These are phyloP conservation scores for Melangyna quadrimaculata DNA, from an alignment of 2,888 invertebrate species.

Conservation along the genomic window DNA sequence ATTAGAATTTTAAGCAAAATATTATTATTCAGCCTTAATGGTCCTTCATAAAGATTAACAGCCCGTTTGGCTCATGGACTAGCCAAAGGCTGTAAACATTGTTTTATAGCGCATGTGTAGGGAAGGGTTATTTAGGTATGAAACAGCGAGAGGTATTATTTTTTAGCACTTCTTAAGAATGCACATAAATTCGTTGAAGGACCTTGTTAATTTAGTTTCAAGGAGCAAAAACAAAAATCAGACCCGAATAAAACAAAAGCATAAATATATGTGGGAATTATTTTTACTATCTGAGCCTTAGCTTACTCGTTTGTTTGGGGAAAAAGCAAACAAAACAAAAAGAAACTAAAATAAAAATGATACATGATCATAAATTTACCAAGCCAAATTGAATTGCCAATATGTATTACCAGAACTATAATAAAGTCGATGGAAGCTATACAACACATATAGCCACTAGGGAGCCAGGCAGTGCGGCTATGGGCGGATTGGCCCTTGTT, in stretches of 20 bases:
- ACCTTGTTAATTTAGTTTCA: neutral
- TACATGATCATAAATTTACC: slow-evolving; percentile 29
- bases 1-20: slow-evolving; percentile 59
- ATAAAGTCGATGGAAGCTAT: neutral
- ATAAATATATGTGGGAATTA: slow-evolving; percentile 15
- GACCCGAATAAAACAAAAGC: neutral
- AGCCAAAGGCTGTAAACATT: slow-evolving; percentile 34
- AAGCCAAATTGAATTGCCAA: slow-evolving; percentile 29
- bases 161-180: slow-evolving; percentile 41
- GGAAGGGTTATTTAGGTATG: no score
- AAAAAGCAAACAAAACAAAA: slow-evolving; percentile 5
- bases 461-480: neutral
- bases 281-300: slow-evolving; percentile 14
- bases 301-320: neutral
- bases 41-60: slow-evolving; percentile 53
- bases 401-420: slow-evolving; percentile 3
- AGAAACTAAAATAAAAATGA: slow-evolving; percentile 46
- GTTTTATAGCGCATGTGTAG: slow-evolving; percentile 40
- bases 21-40: slow-evolving; percentile 36
- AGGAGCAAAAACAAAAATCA: neutral
- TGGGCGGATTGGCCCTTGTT: neutral
- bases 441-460: neutral
- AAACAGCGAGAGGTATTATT: neutral
- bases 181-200: slow-evolving; percentile 35
- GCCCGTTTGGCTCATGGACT: neutral